Conservation (phyloP, 2,888 invertebrate species). For the Serrognathus titanus region DNA sequence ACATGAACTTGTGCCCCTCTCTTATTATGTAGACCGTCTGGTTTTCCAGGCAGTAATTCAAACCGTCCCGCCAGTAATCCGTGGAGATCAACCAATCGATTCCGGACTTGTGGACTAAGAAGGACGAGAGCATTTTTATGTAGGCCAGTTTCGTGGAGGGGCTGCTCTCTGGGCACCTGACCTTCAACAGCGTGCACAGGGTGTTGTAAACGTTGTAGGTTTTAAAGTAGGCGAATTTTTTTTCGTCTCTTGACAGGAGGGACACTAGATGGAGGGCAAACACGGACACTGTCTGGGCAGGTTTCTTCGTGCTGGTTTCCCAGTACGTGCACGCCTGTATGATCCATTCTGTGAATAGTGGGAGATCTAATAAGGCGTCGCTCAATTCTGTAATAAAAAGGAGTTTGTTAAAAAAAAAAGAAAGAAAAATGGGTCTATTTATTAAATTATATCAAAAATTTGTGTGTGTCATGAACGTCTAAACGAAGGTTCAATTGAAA, state of each 20-base stretch:
- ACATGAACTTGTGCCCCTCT: slow-evolving; percentile 63
- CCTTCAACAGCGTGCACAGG: slow-evolving; percentile 40
- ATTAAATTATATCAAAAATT: not conserved
- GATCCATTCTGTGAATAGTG: slow-evolving; percentile 49
- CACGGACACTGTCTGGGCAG: slow-evolving; percentile 52
- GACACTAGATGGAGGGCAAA: slow-evolving; percentile 65
- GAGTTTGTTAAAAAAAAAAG: too few species aligned
- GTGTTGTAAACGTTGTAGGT: slow-evolving; percentile 46
- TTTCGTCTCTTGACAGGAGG: slow-evolving; percentile 57
- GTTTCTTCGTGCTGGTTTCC: slow-evolving; percentile 37
- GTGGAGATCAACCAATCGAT: slow-evolving; percentile 61
- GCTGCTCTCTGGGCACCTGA: slow-evolving; percentile 45
- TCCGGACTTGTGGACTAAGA: slow-evolving; percentile 62
- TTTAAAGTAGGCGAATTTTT: slow-evolving; percentile 57
- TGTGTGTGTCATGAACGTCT: too few species aligned
- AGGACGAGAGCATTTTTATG: slow-evolving; percentile 59
- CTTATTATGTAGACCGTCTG: slow-evolving; percentile 70
- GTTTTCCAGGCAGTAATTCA: slow-evolving; percentile 61
- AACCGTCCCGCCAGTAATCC: slow-evolving; percentile 63
- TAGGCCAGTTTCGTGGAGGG: slow-evolving; percentile 67
- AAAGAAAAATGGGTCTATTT: not conserved
- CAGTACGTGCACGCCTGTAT: slow-evolving; percentile 46
- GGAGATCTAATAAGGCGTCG: slow-evolving; percentile 39
- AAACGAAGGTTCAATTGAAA: too few species aligned
- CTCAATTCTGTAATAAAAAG: slow-evolving; percentile 40